A percentile compares a stretch with the other conserved stretches of the same genome.
Evolutionary conservation across 2,888 invertebrate genomes (phyloP).

Genomic region (Lathronympha strigana): DNA sequence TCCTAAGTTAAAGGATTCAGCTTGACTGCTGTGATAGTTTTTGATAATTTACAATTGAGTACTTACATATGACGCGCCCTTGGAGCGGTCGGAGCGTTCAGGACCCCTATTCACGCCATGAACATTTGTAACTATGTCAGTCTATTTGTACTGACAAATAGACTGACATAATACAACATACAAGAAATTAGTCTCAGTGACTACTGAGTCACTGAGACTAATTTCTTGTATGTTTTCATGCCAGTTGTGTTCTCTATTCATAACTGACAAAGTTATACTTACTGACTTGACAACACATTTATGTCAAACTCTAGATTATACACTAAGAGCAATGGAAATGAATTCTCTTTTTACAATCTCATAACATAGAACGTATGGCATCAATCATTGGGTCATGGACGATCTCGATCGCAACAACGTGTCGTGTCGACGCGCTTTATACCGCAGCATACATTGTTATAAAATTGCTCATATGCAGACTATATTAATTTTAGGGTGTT

Average conservation of each 20-base stretch:
- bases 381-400: background rate
- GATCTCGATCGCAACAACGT: background rate
- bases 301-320: background rate
- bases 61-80: conserved; percentile 52
- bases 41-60: conserved; percentile 58
- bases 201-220: too few relatives aligned
- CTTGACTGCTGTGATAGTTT: conserved; percentile 62
- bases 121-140: background rate
- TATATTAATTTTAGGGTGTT: conserved; percentile 33
- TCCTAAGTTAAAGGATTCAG: conserved; percentile 63
- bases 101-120: background rate
- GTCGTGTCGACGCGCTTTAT: conserved; percentile 16
- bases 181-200: too few relatives aligned
- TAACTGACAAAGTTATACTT: too few relatives aligned
- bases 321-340: too few relatives aligned
- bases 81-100: background rate
- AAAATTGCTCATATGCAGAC: conserved; percentile 24
- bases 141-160: too few relatives aligned
- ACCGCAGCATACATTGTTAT: conserved; percentile 25
- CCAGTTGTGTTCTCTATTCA: too few relatives aligned
- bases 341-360: background rate
- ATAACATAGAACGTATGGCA: background rate
- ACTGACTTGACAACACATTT: background rate
- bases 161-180: too few relatives aligned
- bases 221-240: too few relatives aligned